phyloP scores from a whole-genome alignment of 2,888 invertebrate genomes.

The Drosophila basisetae region DNA sequence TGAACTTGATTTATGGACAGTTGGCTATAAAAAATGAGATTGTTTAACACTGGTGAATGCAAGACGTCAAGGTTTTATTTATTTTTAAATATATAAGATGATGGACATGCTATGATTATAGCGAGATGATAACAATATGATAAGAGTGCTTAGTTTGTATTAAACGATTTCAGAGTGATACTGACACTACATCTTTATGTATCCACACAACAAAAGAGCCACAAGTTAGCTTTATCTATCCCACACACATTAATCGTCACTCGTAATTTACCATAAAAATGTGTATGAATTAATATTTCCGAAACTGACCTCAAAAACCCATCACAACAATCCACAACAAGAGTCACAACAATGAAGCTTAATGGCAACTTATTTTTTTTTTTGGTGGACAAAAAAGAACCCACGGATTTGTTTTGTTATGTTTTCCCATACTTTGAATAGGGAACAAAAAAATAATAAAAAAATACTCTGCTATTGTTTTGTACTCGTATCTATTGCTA shows the following conservation, averaged over 20 bases:
- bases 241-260: conserved; percentile 26
- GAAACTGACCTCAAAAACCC: conserved; percentile 44
- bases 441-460: conserved; percentile 23
- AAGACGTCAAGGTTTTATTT: conserved; percentile 20
- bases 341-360: conserved; percentile 40
- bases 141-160: neutral
- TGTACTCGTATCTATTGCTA: conserved; percentile 22
- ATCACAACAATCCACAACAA: conserved; percentile 39
- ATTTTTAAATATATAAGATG: conserved; percentile 5
- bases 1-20: conserved; percentile 29
- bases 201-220: conserved; percentile 35
- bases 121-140: neutral
- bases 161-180: conserved; percentile 3
- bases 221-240: conserved; percentile 42
- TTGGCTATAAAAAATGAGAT: conserved; percentile 21
- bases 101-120: conserved; percentile 13
- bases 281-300: conserved; percentile 13
- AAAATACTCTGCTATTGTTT: conserved; percentile 42
- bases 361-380: conserved; percentile 27
- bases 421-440: conserved; percentile 57
- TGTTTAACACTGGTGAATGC: conserved; percentile 9
- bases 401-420: conserved; percentile 64
- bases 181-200: neutral
- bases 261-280: conserved; percentile 29
- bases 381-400: conserved; percentile 31